Conservation (phyloP, 2,888 invertebrate species). For the Meghimatium bilineatum region DNA sequence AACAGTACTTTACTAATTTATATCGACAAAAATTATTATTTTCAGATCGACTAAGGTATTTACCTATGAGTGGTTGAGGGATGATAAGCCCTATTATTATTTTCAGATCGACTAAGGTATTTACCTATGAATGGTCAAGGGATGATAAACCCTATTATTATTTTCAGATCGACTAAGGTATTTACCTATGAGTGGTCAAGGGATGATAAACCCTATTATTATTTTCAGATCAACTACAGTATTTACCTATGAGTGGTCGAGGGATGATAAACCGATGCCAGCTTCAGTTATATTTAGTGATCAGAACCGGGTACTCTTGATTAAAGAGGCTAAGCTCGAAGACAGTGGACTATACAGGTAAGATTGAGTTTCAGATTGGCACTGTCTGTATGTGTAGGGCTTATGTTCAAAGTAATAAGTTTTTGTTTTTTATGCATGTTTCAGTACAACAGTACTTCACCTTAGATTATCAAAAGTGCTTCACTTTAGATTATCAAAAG, state of each 20-base stretch:
- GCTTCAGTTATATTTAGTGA: slow-evolving; percentile 84
- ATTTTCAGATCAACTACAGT: slow-evolving; percentile 53
- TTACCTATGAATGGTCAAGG: slow-evolving; percentile 64
- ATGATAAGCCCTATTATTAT: slow-evolving; percentile 50
- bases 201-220: slow-evolving; percentile 52
- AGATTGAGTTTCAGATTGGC: not conserved
- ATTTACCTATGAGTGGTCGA: slow-evolving; percentile 63
- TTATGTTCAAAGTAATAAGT: too few relatives aligned
- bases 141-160: slow-evolving; percentile 53
- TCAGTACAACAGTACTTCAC: too few relatives aligned
- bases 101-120: slow-evolving; percentile 53
- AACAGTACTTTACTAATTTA: too few relatives aligned
- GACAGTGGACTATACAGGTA: slow-evolving; percentile 92
- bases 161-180: slow-evolving; percentile 52
- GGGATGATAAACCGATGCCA: slow-evolving; percentile 80
- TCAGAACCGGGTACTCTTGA: slow-evolving; percentile 89
- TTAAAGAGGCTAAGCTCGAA: slow-evolving; percentile 91
- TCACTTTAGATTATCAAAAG: too few relatives aligned
- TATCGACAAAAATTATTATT: too few relatives aligned
- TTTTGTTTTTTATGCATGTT: too few relatives aligned
- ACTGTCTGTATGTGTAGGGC: not conserved
- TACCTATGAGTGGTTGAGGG: slow-evolving; percentile 62
- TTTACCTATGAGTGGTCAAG: slow-evolving; percentile 64
- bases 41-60: slow-evolving; percentile 56
- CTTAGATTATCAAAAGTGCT: too few relatives aligned